These are phyloP conservation scores for Acanthacorydalis orientalis DNA, from an alignment of 2,888 invertebrate genomes.

Conservation along the genomic window DNA sequence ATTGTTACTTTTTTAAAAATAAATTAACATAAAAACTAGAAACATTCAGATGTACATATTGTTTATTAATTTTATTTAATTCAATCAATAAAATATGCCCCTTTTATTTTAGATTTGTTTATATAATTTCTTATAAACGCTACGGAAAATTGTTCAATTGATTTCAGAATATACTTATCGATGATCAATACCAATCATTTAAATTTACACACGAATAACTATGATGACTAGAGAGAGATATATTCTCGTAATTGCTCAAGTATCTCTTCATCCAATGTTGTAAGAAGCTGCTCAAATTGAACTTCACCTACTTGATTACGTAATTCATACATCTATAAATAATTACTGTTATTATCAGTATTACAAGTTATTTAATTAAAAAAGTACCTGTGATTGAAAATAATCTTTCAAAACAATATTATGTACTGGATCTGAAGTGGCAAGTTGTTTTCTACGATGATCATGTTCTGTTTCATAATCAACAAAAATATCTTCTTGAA, in stretches of 20 bases:
- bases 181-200: no score
- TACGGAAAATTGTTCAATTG: no score
- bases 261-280: slow-evolving; percentile 54
- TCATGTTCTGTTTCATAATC: slow-evolving; percentile 58
- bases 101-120: no score
- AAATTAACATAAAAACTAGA: no score
- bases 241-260: slow-evolving; percentile 52
- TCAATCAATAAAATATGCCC: no score
- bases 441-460: slow-evolving; percentile 47
- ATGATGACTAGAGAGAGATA: slow-evolving; percentile 13
- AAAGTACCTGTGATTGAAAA: slow-evolving; percentile 48
- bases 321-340: slow-evolving; percentile 46
- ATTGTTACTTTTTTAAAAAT: no score
- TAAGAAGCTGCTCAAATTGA: slow-evolving; percentile 57
- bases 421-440: slow-evolving; percentile 63
- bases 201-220: no score
- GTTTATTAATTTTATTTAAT: no score
- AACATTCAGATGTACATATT: no score
- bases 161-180: no score
- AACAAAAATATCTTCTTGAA: slow-evolving; percentile 27
- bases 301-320: slow-evolving; percentile 58
- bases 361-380: background rate
- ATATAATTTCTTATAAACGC: no score
- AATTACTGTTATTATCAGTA: slow-evolving; percentile 4
- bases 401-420: slow-evolving; percentile 56